Evolutionary conservation across 2,797 vertebrate genomes (phyloP).

Genomic region (Dendrocincla tyrannina): DNA sequence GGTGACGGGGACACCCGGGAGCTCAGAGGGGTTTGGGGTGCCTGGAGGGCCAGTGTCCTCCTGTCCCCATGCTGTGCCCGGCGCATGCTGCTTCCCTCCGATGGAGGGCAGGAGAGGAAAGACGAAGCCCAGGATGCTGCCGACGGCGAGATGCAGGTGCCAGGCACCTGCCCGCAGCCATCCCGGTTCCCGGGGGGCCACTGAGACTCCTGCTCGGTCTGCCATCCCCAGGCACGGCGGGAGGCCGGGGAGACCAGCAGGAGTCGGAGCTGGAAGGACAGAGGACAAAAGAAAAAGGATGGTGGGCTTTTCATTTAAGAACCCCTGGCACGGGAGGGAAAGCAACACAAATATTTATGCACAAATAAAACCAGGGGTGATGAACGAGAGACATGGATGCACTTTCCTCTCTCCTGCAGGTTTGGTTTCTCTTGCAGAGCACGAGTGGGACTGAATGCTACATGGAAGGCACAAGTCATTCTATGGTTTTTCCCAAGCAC

Average conservation of each 20-base stretch:
- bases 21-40: background rate
- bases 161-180: background rate
- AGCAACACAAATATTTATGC: background rate
- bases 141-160: background rate
- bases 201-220: background rate
- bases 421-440: background rate
- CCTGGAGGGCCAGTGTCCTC: rapidly evolving
- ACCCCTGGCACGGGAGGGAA: background rate
- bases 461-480: background rate
- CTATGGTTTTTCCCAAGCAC: background rate
- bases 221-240: background rate
- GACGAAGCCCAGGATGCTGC: slow-evolving; percentile 16
- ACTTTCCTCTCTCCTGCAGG: background rate
- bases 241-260: background rate
- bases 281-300: background rate
- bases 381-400: rapidly evolving
- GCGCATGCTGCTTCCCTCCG: slow-evolving; percentile 71
- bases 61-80: background rate
- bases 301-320: background rate
- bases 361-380: background rate
- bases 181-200: background rate
- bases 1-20: background rate
- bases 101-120: slow-evolving; percentile 84
- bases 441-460: rapidly evolving
- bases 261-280: background rate